Conservation (phyloP, 2,888 invertebrate species). For the Megaustenia siamemsis region DNA sequence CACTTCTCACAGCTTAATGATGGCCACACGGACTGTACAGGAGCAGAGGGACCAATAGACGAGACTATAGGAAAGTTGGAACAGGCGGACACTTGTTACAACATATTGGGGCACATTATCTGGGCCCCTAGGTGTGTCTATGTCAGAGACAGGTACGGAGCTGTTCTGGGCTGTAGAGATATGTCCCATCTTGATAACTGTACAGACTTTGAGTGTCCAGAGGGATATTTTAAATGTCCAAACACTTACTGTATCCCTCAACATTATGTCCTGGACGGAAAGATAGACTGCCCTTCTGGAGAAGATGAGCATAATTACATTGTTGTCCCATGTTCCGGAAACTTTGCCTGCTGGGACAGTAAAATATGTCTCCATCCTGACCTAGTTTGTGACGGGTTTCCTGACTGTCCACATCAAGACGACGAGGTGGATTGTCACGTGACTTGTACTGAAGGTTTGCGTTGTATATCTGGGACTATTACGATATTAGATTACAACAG, state of each 20-base stretch:
- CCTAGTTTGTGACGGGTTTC: conserved; percentile 25
- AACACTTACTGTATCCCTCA: conserved; percentile 26
- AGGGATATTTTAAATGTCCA: conserved; percentile 23
- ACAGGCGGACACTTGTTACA: background rate
- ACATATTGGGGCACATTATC: too few species aligned
- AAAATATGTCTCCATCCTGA: conserved; percentile 34
- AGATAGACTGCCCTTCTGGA: background rate
- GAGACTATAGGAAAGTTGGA: conserved; percentile 13
- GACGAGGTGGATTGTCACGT: conserved; percentile 38
- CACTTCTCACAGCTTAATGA: background rate
- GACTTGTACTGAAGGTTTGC: background rate
- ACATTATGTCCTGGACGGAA: background rate
- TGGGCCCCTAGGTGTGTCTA: conserved; percentile 35
- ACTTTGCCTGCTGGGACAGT: background rate
- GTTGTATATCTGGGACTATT: background rate
- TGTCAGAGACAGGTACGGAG: conserved; percentile 15
- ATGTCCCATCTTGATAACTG: conserved; percentile 27
- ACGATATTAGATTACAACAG: background rate
- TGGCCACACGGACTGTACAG: conserved; percentile 16
- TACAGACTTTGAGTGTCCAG: conserved; percentile 10
- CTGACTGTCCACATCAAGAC: conserved; percentile 18
- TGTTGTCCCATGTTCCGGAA: background rate
- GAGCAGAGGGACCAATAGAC: conserved; percentile 34
- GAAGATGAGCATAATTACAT: conserved; percentile 27
- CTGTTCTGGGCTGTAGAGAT: background rate